phyloP scores from a whole-genome alignment of 2,113 vertebrate species.

The Gavialis gangeticus region DNA sequence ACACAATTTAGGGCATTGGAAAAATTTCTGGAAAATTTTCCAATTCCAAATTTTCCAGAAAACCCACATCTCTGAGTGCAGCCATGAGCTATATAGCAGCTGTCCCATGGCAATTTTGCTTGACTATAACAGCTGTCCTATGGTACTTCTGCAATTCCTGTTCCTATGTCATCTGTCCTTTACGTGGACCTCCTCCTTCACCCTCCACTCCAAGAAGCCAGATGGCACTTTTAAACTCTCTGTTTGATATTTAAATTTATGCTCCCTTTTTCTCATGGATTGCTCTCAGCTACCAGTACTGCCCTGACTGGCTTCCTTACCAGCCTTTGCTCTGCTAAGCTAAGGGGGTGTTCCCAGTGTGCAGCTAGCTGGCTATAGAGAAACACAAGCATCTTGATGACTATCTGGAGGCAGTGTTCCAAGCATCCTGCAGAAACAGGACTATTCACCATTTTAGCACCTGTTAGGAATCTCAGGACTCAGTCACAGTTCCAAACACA shows the following conservation, averaged over 20 bases:
- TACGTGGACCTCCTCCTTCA: background rate
- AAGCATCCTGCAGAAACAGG: accelerated
- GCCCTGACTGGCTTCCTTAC: background rate
- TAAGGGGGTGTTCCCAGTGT: background rate
- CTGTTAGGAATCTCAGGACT: accelerated
- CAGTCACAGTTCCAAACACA: accelerated
- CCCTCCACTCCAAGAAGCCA: background rate
- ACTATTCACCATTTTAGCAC: accelerated
- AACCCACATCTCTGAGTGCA: too few relatives aligned
- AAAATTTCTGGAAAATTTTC: too few relatives aligned
- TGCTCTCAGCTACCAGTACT: background rate
- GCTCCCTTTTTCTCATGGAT: background rate
- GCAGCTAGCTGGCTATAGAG: background rate
- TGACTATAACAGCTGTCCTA: background rate
- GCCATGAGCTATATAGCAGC: too few relatives aligned
- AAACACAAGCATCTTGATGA: accelerated
- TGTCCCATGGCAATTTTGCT: background rate
- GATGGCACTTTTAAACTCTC: background rate
- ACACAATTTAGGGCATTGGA: too few relatives aligned
- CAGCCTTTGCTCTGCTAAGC: background rate
- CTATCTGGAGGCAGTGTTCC: background rate
- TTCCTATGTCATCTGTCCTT: background rate
- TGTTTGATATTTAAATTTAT: background rate
- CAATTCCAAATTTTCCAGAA: too few relatives aligned
- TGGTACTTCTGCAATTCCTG: background rate